Percentiles rank a stretch among this genome's conserved stretches.
phyloP scores from a whole-genome alignment of 2,888 invertebrate species.

The Caprella mutica region DNA sequence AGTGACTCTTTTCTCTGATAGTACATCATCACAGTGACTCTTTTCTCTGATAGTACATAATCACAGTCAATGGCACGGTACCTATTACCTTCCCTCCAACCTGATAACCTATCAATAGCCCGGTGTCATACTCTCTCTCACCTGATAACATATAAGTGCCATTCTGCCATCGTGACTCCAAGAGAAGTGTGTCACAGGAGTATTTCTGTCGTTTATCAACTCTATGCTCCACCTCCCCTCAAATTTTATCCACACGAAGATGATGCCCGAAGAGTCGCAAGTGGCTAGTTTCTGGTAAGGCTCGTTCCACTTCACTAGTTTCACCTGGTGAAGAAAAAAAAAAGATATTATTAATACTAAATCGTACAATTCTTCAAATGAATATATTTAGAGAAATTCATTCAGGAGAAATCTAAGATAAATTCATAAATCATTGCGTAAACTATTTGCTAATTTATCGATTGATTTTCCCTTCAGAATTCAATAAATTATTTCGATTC shows the following conservation, averaged over 20 bases:
- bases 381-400: background rate
- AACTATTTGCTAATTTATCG: too few species aligned
- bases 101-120: too few species aligned
- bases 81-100: too few species aligned
- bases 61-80: too few species aligned
- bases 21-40: too few species aligned
- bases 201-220: conserved; percentile 93
- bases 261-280: conserved; percentile 93
- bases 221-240: conserved; percentile 99
- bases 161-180: conserved; percentile 98
- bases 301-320: conserved; percentile 95
- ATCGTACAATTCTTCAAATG: conserved; percentile 12
- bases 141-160: conserved; percentile 96
- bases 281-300: conserved; percentile 95
- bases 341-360: background rate
- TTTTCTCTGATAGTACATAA: too few species aligned
- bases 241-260: conserved; percentile 99
- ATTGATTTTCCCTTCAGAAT: too few species aligned
- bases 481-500: too few species aligned
- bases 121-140: conserved; percentile 42
- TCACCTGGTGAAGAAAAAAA: conserved; percentile 67
- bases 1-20: too few species aligned
- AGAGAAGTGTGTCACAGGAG: conserved; percentile 92
- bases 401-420: background rate
- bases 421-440: too few species aligned